phyloP scores from a whole-genome alignment of 2,113 vertebrate species.

The Serinus canaria region DNA sequence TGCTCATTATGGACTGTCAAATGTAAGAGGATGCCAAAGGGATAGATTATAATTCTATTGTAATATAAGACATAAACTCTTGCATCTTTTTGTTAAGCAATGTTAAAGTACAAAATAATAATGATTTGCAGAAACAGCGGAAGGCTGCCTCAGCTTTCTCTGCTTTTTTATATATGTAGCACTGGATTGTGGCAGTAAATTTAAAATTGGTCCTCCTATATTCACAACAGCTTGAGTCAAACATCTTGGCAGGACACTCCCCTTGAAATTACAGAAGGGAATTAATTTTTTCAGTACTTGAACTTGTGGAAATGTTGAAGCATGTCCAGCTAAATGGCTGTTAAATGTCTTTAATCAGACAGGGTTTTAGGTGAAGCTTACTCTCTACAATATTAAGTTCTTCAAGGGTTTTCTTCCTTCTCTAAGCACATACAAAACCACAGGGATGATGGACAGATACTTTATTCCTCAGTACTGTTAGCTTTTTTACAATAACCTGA shows the following conservation, averaged over 20 bases:
- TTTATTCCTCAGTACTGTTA: neutral
- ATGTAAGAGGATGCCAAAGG: neutral
- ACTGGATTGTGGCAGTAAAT: neutral
- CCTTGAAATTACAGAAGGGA: neutral
- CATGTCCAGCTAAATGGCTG: neutral
- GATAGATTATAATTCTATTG: neutral
- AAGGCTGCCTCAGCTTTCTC: neutral
- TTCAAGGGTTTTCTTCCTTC: neutral
- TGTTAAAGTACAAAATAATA: neutral
- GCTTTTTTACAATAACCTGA: neutral
- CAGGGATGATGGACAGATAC: neutral
- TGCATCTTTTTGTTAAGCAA: neutral
- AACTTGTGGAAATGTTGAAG: neutral
- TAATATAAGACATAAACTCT: neutral
- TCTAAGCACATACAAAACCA: neutral
- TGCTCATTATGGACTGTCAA: neutral
- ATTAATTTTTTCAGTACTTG: neutral
- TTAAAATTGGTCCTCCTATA: neutral
- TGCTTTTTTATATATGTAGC: neutral
- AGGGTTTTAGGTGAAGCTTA: neutral
- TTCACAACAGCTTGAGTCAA: neutral
- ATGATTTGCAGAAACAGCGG: neutral
- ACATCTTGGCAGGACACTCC: neutral
- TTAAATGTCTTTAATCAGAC: neutral
- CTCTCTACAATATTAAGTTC: neutral